Evolutionary conservation across 1,140 invertebrate genomes (phyloP).

Genomic region (Sogatella furcifera): DNA sequence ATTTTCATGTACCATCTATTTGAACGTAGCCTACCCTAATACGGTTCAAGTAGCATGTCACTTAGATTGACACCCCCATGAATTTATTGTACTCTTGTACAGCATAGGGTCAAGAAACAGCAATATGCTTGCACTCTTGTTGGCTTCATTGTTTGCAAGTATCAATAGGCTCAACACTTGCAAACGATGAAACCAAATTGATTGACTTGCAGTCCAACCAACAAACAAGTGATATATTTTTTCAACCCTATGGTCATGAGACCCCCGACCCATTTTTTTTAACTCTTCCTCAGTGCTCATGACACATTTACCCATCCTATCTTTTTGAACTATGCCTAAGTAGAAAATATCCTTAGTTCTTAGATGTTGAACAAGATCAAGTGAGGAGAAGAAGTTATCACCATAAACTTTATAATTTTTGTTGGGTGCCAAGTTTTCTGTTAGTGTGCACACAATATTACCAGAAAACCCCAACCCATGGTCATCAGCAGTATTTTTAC

Average conservation of each 20-base stretch:
- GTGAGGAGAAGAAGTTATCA: neutral
- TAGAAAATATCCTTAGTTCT: neutral
- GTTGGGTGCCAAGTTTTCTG: neutral
- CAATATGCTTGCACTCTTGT: neutral
- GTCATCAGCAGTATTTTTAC: neutral
- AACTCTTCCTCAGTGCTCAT: neutral
- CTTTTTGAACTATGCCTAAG: neutral
- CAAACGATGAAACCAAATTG: neutral
- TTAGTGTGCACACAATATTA: neutral
- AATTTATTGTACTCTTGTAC: slow-evolving; percentile 1
- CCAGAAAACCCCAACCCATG: neutral
- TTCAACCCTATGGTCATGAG: neutral
- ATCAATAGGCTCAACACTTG: neutral
- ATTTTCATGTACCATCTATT: neutral
- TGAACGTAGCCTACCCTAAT: neutral
- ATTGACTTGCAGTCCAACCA: neutral
- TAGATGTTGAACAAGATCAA: neutral
- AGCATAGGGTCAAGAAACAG: slow-evolving; percentile 1
- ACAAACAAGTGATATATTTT: neutral
- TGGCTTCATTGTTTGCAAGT: neutral
- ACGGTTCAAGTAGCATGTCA: neutral
- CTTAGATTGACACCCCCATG: slow-evolving; percentile 1
- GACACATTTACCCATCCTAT: neutral
- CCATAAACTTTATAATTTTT: neutral
- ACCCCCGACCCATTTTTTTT: neutral